Base-by-base conservation (phyloP, 1,140 invertebrate genomes). In the Radopholus similis region DNA sequence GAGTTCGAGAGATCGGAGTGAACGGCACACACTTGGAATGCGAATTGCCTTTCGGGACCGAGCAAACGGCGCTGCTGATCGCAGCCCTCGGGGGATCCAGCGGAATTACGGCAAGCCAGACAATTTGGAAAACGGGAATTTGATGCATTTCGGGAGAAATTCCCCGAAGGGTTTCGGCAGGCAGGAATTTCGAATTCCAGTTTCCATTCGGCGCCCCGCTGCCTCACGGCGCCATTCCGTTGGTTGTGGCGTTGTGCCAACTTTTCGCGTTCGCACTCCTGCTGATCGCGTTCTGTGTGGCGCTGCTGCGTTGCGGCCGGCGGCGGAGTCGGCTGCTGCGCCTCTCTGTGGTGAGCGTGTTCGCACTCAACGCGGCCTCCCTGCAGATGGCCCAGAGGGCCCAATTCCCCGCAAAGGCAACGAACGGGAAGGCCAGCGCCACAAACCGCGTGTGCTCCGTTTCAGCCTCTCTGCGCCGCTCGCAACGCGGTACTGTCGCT, bases 381-480 rank as follows among this genome's bases (percentile, higher is more conserved):
- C 21, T 73, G 40, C 70, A 75, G 40, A n/a, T 62, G 15, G 23
- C 59, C 23, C 72, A 60, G 54, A 59, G 58, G 26, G 42, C 15
- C 26, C 58, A 38, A 71, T 38, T 67, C 34, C 23, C 30, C 30
- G 11, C 1, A 21, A 2, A 21, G 51, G 30, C 11, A 1, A 15
- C 11, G 1, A 1, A 11, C 11, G 23, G 51, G 30, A 54, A 54
- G 15, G 15, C 51, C 23, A 2, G 51, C 6, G 1, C 28, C 21
- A 34, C 65, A 26, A 30, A 37, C 26, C 34, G 15, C 68, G 6
- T 54, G 6, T 13, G 4, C 44, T 71, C 47, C 26, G 28, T 72
- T 73, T 71, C 35, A 73, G 74, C 47, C 73, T 37, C 58, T 78
- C 23, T 74, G 72, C 42, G 26, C 58, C 2, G 26, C 66, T 5